Evolutionary conservation across 2,797 vertebrate species (phyloP), one percentile per base, ranked within the genome.

Genomic region (Otus scops): DNA sequence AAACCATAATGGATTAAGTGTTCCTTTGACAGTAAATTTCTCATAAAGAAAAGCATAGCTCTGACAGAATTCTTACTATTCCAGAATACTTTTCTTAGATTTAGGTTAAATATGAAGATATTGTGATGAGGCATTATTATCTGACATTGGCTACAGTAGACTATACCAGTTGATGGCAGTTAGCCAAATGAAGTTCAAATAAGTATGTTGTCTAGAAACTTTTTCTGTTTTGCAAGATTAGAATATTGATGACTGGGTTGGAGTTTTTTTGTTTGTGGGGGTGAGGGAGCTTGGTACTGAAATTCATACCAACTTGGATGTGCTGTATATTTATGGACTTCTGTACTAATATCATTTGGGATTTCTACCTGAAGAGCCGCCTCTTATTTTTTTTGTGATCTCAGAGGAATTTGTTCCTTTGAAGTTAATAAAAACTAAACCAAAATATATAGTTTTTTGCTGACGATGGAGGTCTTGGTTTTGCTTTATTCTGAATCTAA

Each of bases 401-500:
- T 74, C n/a, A 20, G 34, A 85, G 48, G 74, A 91, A 41, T 87
- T 87, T 61, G 9, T 79, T 91, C 67, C 56, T 88, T 70, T 34
- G 63, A 94, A 88, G 81, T 69, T 87, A 85, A 65, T 92, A 79
- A 85, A 92, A 95, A 75, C 34, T 45, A 73, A 81, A 73, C 54
- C 16, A 82, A 89, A 90, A 88, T 76, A 47, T n/a, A 43, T 26
- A 48, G 10, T 6, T 36, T 36, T 89, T 85, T 94, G 71, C 92
- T 97, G 88, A 95, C 6, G 1, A 12, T 50, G 26, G 38, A 85
- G 70, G 15, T 95, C 59, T 59, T 43, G 51, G 20, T 28, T 88
- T 92, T 88, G 28, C 71, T 82, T 81, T 68, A 47, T 61, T 96
- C 64, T 79, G 74, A 79, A 69, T 92, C 77, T 92, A 92, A 88